phyloP scores from a whole-genome alignment of 2,888 invertebrate genomes.

The Pandemis heparana region DNA sequence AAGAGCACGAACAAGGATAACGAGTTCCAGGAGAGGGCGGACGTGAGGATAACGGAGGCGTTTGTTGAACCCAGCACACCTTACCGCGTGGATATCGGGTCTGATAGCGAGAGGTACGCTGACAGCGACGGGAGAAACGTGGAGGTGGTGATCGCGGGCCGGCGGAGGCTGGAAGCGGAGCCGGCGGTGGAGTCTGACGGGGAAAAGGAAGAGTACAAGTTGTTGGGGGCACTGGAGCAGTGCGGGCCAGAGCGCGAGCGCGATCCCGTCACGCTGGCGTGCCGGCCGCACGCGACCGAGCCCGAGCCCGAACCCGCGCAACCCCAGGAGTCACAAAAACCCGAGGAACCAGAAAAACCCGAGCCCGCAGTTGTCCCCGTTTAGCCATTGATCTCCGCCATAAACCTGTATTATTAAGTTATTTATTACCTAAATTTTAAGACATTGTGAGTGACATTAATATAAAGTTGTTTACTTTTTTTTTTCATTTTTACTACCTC shows the following conservation, averaged over 20 bases:
- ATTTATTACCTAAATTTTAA: conserved; percentile 57
- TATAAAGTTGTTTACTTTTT: conserved; percentile 43
- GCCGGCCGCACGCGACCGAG: conserved; percentile 53
- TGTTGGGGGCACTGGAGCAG: conserved; percentile 89
- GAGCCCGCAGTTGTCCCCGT: conserved; percentile 63
- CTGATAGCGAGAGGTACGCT: conserved; percentile 56
- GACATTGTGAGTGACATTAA: conserved; percentile 44
- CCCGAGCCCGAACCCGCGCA: conserved; percentile 42
- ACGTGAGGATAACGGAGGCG: conserved; percentile 76
- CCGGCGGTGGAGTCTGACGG: conserved; percentile 51
- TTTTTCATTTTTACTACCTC: conserved; percentile 36
- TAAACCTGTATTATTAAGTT: conserved; percentile 53
- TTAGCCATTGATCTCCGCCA: conserved; percentile 62
- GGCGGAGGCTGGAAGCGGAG: conserved; percentile 58
- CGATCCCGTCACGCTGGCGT: conserved; percentile 88
- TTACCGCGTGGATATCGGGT: conserved; percentile 88
- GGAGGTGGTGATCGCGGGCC: conserved; percentile 74
- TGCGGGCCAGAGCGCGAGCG: conserved; percentile 90
- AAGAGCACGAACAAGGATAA: conserved; percentile 54
- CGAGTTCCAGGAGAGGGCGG: conserved; percentile 71
- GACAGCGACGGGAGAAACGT: conserved; percentile 63
- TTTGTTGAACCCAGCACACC: conserved; percentile 90
- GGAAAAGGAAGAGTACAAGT: conserved; percentile 75
- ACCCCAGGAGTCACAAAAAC: conserved; percentile 12
- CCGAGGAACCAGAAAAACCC: conserved; percentile 44